Percentiles rank a stretch among this genome's conserved stretches.
Conservation (phyloP, 1,140 invertebrate genomes). For the Drosophila bifasciata region DNA sequence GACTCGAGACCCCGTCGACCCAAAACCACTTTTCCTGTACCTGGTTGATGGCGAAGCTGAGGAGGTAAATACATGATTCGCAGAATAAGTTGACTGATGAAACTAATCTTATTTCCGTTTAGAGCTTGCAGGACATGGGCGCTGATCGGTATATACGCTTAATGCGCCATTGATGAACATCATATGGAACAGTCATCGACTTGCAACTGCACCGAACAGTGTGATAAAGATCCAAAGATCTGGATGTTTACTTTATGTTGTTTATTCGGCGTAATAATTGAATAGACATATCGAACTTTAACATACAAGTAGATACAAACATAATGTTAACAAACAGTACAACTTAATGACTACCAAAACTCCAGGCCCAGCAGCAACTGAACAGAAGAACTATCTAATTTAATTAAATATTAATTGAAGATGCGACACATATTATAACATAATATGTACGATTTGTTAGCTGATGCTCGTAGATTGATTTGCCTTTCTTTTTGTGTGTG, state of each 20-base stretch:
- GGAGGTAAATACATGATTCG: too few species aligned
- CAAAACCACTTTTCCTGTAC: too few species aligned
- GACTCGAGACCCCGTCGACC: too few species aligned
- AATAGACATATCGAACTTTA: constrained; percentile 70
- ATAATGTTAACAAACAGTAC: constrained; percentile 74
- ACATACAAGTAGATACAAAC: constrained; percentile 62
- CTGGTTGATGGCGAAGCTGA: too few species aligned
- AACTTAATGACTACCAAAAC: constrained; percentile 78
- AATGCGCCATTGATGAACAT: too few species aligned
- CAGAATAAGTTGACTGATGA: too few species aligned
- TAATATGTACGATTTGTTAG: constrained; percentile 27
- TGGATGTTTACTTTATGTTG: constrained; percentile 5
- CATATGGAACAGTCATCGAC: too few species aligned
- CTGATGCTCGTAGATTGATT: not conserved
- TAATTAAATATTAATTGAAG: constrained; percentile 12
- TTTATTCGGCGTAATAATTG: constrained; percentile 59
- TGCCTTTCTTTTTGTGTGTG: constrained; percentile 12
- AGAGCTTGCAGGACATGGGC: too few species aligned
- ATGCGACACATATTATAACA: constrained; percentile 1
- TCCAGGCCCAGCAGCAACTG: constrained; percentile 55
- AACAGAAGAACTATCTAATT: constrained; percentile 46
- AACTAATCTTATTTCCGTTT: too few species aligned
- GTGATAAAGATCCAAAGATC: too few species aligned
- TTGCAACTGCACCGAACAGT: too few species aligned
- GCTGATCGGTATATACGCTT: too few species aligned